phyloP scores from a whole-genome alignment of 2,797 vertebrate species.

The Pipistrellus nathusii region DNA sequence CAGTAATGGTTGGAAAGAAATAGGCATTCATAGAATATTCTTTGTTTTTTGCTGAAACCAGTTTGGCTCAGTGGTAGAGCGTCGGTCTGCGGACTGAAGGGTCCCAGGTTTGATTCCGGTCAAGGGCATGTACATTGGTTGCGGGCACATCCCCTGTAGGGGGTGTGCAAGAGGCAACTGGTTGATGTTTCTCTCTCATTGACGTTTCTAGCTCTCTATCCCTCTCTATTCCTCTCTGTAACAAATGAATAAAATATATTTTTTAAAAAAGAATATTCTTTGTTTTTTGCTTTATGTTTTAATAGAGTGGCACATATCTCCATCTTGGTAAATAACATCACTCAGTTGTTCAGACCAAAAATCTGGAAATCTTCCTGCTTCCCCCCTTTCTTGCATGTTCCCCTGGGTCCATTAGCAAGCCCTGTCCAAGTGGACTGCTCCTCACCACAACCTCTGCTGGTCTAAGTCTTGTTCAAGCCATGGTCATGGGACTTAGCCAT shows the following conservation, averaged over 20 bases:
- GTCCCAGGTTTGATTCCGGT: too few species aligned
- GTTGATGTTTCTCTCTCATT: too few species aligned
- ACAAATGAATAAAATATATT: too few species aligned
- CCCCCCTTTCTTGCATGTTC: neutral
- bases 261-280: neutral
- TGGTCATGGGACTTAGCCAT: too few species aligned
- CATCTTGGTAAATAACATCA: neutral
- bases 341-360: neutral
- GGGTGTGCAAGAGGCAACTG: too few species aligned
- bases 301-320: neutral
- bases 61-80: too few species aligned
- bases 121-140: too few species aligned
- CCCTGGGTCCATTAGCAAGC: rapidly evolving
- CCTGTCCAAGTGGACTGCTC: neutral
- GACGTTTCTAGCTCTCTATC: too few species aligned
- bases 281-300: neutral
- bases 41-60: too few species aligned
- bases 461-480: neutral
- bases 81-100: too few species aligned
- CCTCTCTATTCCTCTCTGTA: too few species aligned
- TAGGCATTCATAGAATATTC: neutral
- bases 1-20: neutral
- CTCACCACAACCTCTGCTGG: rapidly evolving
- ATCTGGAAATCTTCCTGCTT: neutral
- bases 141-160: too few species aligned